phyloP scores from a whole-genome alignment of 1,140 invertebrate species.

The Pomacea maculata region DNA sequence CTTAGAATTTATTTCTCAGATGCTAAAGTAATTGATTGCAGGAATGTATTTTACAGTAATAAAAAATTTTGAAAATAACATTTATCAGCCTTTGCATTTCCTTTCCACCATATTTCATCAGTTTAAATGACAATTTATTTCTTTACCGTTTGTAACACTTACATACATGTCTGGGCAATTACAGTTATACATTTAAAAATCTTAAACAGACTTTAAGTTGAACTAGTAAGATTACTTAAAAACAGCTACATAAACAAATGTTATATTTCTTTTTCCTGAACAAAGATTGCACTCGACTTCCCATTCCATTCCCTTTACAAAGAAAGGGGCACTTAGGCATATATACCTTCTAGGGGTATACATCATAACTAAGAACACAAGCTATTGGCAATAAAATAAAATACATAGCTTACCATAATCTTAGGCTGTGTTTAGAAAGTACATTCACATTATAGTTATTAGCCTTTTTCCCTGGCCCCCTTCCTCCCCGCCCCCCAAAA shows the following conservation, averaged over 20 bases:
- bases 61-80: neutral
- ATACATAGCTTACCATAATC: neutral
- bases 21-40: neutral
- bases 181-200: too few relatives aligned
- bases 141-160: too few relatives aligned
- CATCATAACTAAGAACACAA: neutral
- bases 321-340: neutral
- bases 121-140: too few relatives aligned
- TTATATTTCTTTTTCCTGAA: too few relatives aligned
- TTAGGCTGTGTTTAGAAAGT: neutral
- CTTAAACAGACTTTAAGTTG: too few relatives aligned
- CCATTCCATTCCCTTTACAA: neutral
- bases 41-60: neutral
- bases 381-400: neutral
- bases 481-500: neutral
- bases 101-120: too few relatives aligned
- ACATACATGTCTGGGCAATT: too few relatives aligned
- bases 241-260: too few relatives aligned
- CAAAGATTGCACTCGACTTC: too few relatives aligned
- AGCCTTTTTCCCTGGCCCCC: neutral
- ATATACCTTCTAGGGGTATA: neutral
- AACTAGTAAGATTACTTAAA: too few relatives aligned
- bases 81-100: too few relatives aligned
- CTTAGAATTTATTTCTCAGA: too few relatives aligned
- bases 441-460: neutral